Conservation (phyloP, 2,888 invertebrate genomes). For the Campoplex nolae region DNA sequence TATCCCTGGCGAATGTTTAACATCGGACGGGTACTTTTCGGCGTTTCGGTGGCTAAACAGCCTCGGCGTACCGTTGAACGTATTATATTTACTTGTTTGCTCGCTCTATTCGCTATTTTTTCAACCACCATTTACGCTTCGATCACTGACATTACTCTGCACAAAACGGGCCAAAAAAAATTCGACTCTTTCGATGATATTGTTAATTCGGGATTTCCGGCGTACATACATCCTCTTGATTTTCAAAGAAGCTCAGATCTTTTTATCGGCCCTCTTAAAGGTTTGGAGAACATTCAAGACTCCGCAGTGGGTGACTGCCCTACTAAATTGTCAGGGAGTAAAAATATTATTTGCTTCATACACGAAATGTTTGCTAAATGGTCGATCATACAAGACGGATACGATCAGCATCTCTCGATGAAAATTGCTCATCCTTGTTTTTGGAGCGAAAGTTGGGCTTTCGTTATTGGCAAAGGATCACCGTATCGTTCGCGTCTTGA, state of each 20-base stretch:
- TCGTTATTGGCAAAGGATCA: constrained; percentile 44
- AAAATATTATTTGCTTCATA: constrained; percentile 56
- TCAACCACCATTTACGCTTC: constrained; percentile 59
- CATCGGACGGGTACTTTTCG: constrained; percentile 1
- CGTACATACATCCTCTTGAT: constrained; percentile 19
- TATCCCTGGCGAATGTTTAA: background rate
- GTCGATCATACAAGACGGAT: background rate
- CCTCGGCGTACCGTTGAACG: constrained; percentile 56
- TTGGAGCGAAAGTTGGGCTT: constrained; percentile 50
- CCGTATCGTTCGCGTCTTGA: constrained; percentile 60
- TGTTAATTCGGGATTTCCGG: constrained; percentile 61
- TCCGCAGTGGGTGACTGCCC: constrained; percentile 25
- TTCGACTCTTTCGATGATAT: constrained; percentile 61
- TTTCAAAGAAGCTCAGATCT: background rate
- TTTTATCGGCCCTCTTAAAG: constrained; percentile 50
- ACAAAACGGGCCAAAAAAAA: constrained; percentile 17
- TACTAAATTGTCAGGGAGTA: background rate
- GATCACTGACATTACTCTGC: constrained; percentile 61
- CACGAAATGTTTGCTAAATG: constrained; percentile 8
- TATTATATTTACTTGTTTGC: constrained; percentile 54
- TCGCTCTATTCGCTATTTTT: constrained; percentile 48
- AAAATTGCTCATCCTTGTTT: constrained; percentile 58
- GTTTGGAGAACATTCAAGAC: constrained; percentile 31
- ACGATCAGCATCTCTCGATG: background rate
- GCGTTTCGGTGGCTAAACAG: background rate